Percentiles rank a stretch among this genome's conserved stretches.
These are phyloP conservation scores for Sternarchorhynchus goeldii DNA, from an alignment of 2,797 vertebrate species.

Conservation along the genomic window DNA sequence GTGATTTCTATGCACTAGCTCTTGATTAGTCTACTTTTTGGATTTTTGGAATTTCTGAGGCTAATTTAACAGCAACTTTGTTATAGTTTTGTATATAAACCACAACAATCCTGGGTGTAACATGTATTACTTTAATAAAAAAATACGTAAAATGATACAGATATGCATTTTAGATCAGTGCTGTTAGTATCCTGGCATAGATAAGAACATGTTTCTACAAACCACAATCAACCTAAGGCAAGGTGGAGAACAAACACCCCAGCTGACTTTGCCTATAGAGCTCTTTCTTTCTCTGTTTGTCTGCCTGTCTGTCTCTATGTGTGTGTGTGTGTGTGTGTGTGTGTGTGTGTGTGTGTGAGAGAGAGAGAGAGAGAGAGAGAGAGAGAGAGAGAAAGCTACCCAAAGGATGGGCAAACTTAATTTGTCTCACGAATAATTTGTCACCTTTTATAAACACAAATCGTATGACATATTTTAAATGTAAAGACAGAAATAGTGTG, in stretches of 20 bases:
- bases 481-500: not conserved
- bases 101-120: too few relatives aligned
- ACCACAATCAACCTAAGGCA: conserved; percentile 34
- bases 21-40: too few relatives aligned
- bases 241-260: conserved; percentile 32
- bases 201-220: conserved; percentile 10
- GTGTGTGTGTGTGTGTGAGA: not conserved
- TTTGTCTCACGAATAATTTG: not conserved
- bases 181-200: not conserved
- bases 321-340: not conserved
- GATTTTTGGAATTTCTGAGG: too few relatives aligned
- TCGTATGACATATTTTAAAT: not conserved
- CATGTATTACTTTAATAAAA: not conserved
- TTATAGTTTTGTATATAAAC: too few relatives aligned
- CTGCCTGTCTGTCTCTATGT: not conserved
- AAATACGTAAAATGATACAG: not conserved
- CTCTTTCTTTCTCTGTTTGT: too few relatives aligned
- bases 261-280: conserved; percentile 41
- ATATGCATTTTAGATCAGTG: not conserved
- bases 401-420: not conserved
- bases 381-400: not conserved
- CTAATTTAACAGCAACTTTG: too few relatives aligned
- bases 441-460: not conserved
- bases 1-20: too few relatives aligned
- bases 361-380: not conserved